These are phyloP conservation scores for Pachydiplax longipennis DNA, from an alignment of 2,888 invertebrate species.

Conservation along the genomic window DNA sequence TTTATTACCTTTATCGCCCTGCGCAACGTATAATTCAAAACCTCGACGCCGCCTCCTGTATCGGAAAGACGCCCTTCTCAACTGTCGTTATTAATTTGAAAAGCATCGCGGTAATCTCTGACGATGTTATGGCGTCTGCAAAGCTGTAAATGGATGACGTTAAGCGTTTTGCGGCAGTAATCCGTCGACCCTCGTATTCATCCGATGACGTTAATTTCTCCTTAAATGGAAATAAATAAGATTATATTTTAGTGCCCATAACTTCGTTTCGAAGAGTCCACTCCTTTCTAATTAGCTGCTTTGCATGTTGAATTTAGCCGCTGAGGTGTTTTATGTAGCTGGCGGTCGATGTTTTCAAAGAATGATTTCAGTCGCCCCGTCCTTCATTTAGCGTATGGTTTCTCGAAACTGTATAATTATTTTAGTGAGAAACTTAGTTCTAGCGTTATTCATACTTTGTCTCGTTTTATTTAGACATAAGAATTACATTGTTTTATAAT, in stretches of 20 bases:
- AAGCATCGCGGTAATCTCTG: not conserved
- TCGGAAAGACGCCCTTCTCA: not conserved
- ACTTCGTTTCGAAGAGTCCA: too few species aligned
- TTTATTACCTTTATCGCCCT: not conserved
- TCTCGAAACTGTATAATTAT: too few species aligned
- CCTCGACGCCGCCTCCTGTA: not conserved
- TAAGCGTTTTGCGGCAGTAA: not conserved
- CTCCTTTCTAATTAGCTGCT: too few species aligned
- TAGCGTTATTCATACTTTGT: too few species aligned
- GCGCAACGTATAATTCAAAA: constrained; percentile 9
- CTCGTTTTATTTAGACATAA: too few species aligned
- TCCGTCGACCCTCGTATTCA: not conserved
- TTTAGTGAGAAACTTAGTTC: too few species aligned
- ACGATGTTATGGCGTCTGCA: not conserved
- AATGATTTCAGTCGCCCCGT: too few species aligned
- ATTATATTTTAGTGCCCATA: not conserved
- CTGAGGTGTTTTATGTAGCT: too few species aligned
- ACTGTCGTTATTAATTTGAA: not conserved
- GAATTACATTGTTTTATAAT: too few species aligned
- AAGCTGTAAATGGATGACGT: not conserved
- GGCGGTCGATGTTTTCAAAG: too few species aligned
- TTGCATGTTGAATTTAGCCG: too few species aligned
- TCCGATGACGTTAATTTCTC: not conserved
- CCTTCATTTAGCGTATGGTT: too few species aligned
- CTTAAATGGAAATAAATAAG: not conserved